Conservation (phyloP, 2,113 vertebrate genomes). For the Loxodonta africana region DNA sequence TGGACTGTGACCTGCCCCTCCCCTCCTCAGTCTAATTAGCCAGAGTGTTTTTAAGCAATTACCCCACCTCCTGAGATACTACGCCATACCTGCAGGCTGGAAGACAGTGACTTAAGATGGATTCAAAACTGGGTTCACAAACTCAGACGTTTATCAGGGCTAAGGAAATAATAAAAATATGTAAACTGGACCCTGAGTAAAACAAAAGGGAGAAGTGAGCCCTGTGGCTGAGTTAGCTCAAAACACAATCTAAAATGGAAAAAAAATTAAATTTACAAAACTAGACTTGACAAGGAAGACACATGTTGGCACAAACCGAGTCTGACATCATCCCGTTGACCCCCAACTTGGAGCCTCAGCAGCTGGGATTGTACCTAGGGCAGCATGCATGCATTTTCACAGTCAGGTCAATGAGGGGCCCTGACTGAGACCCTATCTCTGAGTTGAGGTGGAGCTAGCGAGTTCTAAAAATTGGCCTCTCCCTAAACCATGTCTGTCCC, state of each 20-base stretch:
- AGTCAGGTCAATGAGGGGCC: not conserved
- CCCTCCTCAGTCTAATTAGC: accelerated
- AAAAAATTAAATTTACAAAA: not conserved
- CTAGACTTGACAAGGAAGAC: not conserved
- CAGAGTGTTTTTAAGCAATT: not conserved
- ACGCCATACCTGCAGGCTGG: not conserved
- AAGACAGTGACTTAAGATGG: not conserved
- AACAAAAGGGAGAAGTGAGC: not conserved
- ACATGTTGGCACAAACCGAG: too few species aligned
- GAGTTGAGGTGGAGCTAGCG: too few species aligned
- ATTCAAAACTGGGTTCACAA: not conserved
- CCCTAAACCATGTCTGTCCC: too few species aligned
- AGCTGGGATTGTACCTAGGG: not conserved
- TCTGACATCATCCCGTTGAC: accelerated
- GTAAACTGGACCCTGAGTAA: not conserved
- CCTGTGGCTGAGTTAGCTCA: not conserved
- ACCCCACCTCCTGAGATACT: not conserved
- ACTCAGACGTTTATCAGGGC: not conserved
- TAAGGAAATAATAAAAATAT: not conserved
- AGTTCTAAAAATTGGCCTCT: not conserved
- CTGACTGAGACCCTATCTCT: accelerated
- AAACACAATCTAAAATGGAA: not conserved
- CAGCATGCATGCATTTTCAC: not conserved
- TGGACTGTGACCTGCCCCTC: too few species aligned
- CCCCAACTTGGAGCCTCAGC: not conserved